Percentiles rank a stretch among this genome's conserved stretches.
These are phyloP conservation scores for Chymomyza procnemis DNA, from an alignment of 2,888 invertebrate species.

Conservation along the genomic window DNA sequence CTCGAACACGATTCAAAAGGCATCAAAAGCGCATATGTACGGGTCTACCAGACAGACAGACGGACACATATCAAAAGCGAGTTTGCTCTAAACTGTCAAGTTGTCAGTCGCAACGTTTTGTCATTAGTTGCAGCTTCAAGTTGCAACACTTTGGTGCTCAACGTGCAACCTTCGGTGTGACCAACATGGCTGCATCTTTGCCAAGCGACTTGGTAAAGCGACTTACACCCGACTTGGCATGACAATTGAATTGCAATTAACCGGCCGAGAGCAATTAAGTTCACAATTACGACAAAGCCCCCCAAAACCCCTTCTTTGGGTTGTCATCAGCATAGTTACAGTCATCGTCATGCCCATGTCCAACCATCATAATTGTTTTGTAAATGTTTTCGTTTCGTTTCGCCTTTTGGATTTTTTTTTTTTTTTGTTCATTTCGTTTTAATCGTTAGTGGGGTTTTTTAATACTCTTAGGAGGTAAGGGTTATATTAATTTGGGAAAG, in stretches of 20 bases:
- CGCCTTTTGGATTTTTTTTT: slow-evolving; percentile 33
- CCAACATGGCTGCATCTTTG: slow-evolving; percentile 5
- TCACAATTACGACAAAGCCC: slow-evolving; percentile 47
- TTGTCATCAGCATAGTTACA: slow-evolving; percentile 13
- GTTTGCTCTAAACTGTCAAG: background rate
- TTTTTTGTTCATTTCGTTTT: slow-evolving; percentile 29
- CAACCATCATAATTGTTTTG: slow-evolving; percentile 44
- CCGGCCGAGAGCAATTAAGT: slow-evolving; percentile 67
- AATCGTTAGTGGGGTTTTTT: slow-evolving; percentile 5
- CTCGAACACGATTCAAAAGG: slow-evolving; percentile 59
- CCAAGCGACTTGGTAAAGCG: background rate
- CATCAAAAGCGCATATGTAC: too few species aligned
- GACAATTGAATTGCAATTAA: slow-evolving; percentile 70
- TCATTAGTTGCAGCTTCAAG: slow-evolving; percentile 28
- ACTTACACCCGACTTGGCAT: slow-evolving; percentile 44
- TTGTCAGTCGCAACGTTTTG: background rate
- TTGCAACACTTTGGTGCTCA: slow-evolving; percentile 32
- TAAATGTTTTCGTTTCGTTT: slow-evolving; percentile 34
- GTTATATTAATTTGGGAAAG: background rate
- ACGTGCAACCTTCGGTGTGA: slow-evolving; percentile 7
- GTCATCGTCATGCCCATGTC: slow-evolving; percentile 10
- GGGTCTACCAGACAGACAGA: background rate
- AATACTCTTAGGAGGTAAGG: background rate
- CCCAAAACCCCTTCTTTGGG: background rate
- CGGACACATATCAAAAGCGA: background rate